Evolutionary conservation across 2,113 vertebrate genomes (phyloP).

Genomic region (Gila orcuttii): DNA sequence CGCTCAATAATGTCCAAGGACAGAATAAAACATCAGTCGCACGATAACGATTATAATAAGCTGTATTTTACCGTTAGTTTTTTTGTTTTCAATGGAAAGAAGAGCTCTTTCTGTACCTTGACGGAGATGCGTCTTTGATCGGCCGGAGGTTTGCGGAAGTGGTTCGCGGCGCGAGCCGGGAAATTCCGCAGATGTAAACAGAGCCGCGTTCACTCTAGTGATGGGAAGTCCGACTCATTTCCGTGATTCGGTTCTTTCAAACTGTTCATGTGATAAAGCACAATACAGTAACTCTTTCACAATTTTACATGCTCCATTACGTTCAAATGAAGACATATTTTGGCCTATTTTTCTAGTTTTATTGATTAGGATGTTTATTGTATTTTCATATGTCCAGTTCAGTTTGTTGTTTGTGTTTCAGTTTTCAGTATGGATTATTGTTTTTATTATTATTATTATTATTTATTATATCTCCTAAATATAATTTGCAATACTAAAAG

Average conservation of each 20-base stretch:
- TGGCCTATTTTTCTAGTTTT: neutral
- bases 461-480: too few species aligned
- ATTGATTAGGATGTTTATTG: neutral
- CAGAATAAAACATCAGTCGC: neutral
- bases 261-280: neutral
- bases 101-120: slow-evolving; percentile 64
- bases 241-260: neutral
- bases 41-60: neutral
- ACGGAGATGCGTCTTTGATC: slow-evolving; percentile 69
- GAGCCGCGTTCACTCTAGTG: slow-evolving; percentile 38
- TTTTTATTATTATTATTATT: too few species aligned
- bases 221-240: slow-evolving; percentile 28
- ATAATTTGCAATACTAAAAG: too few species aligned
- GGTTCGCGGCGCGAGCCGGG: slow-evolving; percentile 76
- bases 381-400: neutral
- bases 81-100: neutral
- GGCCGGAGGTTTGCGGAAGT: slow-evolving; percentile 77
- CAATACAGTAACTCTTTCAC: neutral
- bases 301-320: neutral
- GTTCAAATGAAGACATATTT: neutral
- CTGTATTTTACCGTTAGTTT: neutral
- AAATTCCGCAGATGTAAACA: slow-evolving; percentile 83
- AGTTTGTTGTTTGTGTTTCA: neutral
- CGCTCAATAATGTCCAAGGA: neutral
- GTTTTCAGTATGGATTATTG: too few species aligned